phyloP scores from a whole-genome alignment of 2,113 vertebrate species.

The Crotalus horridus region DNA sequence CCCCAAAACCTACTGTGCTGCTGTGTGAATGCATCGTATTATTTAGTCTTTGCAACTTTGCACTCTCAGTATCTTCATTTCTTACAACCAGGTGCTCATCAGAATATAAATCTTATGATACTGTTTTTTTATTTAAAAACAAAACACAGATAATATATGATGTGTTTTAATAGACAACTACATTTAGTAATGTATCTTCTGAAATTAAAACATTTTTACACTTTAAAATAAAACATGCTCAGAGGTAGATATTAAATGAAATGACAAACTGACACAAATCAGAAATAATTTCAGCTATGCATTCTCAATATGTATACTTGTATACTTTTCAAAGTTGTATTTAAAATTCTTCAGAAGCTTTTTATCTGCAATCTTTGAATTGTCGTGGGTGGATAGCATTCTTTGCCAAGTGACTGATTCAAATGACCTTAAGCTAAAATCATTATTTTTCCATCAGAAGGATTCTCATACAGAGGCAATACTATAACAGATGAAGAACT shows the following conservation, averaged over 20 bases:
- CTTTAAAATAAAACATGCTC: not conserved
- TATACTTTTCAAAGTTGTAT: not conserved
- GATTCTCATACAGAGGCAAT: conserved; percentile 50
- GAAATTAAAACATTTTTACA: not conserved
- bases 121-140: not conserved
- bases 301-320: not conserved
- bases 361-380: not conserved
- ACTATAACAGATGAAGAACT: conserved; percentile 77
- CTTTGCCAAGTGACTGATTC: not conserved
- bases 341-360: not conserved
- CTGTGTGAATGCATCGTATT: not conserved
- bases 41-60: not conserved
- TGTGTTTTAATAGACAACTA: not conserved
- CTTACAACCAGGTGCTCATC: not conserved
- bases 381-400: not conserved
- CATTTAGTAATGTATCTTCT: not conserved
- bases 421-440: not conserved
- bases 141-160: not conserved
- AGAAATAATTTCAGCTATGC: not conserved
- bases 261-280: not conserved
- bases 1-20: not conserved
- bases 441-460: conserved; percentile 39
- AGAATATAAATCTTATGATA: not conserved
- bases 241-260: not conserved
- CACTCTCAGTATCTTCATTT: not conserved